phyloP scores from a whole-genome alignment of 2,888 invertebrate species.

The Campoplex nolae region DNA sequence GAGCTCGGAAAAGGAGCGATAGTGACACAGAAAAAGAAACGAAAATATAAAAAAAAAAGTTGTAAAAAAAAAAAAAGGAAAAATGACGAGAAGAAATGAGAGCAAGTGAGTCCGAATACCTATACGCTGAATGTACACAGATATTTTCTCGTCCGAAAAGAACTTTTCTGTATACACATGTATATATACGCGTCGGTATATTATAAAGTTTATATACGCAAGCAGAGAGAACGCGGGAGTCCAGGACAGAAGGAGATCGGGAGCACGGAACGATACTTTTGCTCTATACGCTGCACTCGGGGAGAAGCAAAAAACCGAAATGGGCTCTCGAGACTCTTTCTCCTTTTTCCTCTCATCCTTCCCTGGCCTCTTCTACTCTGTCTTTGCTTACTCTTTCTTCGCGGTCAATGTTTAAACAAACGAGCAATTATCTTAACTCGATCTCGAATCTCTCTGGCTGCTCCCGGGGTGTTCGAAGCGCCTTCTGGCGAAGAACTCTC shows the following conservation, averaged over 20 bases:
- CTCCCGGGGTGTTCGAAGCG: slow-evolving; percentile 71
- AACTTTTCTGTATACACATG: slow-evolving; percentile 31
- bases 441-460: slow-evolving; percentile 78
- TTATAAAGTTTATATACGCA: slow-evolving; percentile 14
- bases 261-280: slow-evolving; percentile 48
- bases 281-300: slow-evolving; percentile 22
- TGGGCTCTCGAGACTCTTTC: slow-evolving; percentile 49
- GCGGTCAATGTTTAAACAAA: slow-evolving; percentile 83
- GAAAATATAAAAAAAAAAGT: slow-evolving; percentile 9
- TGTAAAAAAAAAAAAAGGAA: slow-evolving; percentile 5
- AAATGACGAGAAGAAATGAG: slow-evolving; percentile 35
- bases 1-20: slow-evolving; percentile 51
- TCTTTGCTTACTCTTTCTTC: slow-evolving; percentile 47
- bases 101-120: too few relatives aligned
- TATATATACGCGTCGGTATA: not conserved
- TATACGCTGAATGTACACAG: too few relatives aligned
- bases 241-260: slow-evolving; percentile 34
- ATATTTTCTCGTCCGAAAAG: not conserved
- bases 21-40: slow-evolving; percentile 28
- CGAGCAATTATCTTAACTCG: slow-evolving; percentile 84
- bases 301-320: slow-evolving; percentile 54
- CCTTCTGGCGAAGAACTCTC: slow-evolving; percentile 53
- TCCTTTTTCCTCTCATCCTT: not conserved
- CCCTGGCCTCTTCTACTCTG: slow-evolving; percentile 9
- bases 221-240: slow-evolving; percentile 39